Evolutionary conservation across 23 tunicate genomes (phyloP), one percentile per base, ranked within the genome.

Genomic region (Diplosoma virens): DNA sequence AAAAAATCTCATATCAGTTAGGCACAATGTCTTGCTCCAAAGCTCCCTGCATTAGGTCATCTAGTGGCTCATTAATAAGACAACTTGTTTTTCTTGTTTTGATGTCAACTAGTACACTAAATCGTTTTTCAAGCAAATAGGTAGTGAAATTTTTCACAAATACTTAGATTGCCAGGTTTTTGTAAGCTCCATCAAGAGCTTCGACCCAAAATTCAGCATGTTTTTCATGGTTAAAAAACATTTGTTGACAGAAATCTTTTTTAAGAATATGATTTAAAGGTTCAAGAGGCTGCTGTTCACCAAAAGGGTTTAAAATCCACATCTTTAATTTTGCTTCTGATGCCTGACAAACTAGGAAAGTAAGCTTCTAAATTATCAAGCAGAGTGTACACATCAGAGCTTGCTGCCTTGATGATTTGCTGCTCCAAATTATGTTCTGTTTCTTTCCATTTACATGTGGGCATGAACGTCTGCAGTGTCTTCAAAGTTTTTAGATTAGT

Each of bases 31-130:
- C 23, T 70, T 35, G 54, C 32, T 75, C 83, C 32, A 37, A n/a
- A 41, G 79, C 60, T 4, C 60, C 83, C 79, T 61, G 31, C 83
- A 79, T 66, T 67, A 79, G 61, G 83, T 68, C 83, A 67, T 79
- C 83, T 23, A 79, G 79, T 68, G 79, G 37, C 83, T n/a, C 76
- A 70, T 35, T 22, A 79, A 79, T 79, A 37, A 79, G 79, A 46
- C 83, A 79, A 79, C 83, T 70, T 60, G 37, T 70, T 37, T 67
- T 79, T 31, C 79, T 68, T 27, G 63, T 35, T 70, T 79, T 79
- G 33, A 79, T 79, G 24, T 79, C 79, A 70, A 35, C 79, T 26
- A 66, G 83, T 33, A 60, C 79, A 79, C 76, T 79, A 79, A 79
- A 79, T 9, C 83, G 61, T 48, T 70, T 66, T 79, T 79, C 79